Base-by-base conservation (phyloP, 2,888 invertebrate species). In the Stenodema calcarata region DNA sequence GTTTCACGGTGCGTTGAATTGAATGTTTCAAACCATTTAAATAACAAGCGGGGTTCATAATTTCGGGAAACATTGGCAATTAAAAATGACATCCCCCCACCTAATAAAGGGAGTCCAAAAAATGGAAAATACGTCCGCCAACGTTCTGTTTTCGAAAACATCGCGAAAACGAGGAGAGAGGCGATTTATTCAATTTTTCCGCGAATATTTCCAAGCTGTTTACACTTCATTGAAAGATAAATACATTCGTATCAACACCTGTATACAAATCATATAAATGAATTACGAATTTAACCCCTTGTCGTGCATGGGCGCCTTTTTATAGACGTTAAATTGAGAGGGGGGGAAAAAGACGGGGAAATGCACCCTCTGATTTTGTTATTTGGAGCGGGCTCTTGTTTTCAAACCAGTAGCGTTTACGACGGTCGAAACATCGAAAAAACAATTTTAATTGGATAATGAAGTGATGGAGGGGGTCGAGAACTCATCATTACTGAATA, bases 371-470 rank as follows among this genome's bases (percentile, higher is more conserved):
- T 80, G 50, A 80, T 80, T 80, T 80, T 54, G 80, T 80, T 80
- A 80, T 80, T 80, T 35, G 35, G 73, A 73, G 35, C 30, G 73
- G 73, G 35, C 35, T 30, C 35, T 73, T 73, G 73, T 73, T 73
- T 73, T 73, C 73, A 28, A 62, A 62, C 73, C 73, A 35, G 35
- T 73, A 35, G 73, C 27, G 12, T 73, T 30, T 0, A 12, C 7
- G 41, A 14, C 35, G 73, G 41, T 23, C 28, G 80, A 79, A 79
- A 79, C 42, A 47, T 47, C 44, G 47, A 47, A 80, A 62, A 80
- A 80, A 80, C 80, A 80, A 54, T 80, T 50, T 28, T 80, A 80
- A 80, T 80, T 80, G 54, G 80, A 80, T 50, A 35, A 50, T 30
- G 54, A 80, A 78, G 44, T 27, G 78, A 0, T 1, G 44, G 44